Percentiles rank a stretch among this genome's conserved stretches.
phyloP scores from a whole-genome alignment of 1,140 invertebrate species.

The Steinernema feltiae region DNA sequence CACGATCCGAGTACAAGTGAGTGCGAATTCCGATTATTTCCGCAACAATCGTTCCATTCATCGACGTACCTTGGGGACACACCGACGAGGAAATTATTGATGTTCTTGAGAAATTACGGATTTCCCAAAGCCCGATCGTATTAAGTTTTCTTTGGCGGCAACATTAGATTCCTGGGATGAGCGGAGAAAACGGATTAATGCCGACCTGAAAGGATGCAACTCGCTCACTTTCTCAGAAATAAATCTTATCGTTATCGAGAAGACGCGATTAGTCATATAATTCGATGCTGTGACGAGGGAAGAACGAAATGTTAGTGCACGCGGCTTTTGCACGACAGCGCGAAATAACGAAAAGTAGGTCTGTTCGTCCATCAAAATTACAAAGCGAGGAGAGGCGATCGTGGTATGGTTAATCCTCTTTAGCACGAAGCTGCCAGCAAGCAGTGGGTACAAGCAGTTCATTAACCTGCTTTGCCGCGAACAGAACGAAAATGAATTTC shows the following conservation, averaged over 20 bases:
- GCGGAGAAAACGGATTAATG: background rate
- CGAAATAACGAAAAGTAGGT: background rate
- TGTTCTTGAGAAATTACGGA: background rate
- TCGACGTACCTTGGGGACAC: background rate
- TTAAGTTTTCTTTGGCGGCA: background rate
- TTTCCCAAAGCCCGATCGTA: background rate
- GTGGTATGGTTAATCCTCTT: slow-evolving; percentile 1
- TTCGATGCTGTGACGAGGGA: background rate
- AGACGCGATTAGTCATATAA: background rate
- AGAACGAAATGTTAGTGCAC: background rate
- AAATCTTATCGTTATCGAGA: slow-evolving; percentile 6
- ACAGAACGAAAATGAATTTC: background rate
- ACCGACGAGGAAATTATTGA: background rate
- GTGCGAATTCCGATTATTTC: background rate
- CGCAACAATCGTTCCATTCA: background rate
- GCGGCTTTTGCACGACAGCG: background rate
- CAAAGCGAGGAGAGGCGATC: background rate
- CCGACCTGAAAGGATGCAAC: background rate
- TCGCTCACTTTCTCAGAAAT: background rate
- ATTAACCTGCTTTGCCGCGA: background rate
- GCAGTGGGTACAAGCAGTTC: background rate
- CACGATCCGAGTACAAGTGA: background rate
- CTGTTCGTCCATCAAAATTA: slow-evolving; percentile 1
- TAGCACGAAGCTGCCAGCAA: background rate
- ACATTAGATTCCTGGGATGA: background rate